Percentiles rank a stretch among this genome's conserved stretches.
These are phyloP conservation scores for Blennius ocellaris DNA, from an alignment of 2,113 vertebrate species.

Conservation along the genomic window DNA sequence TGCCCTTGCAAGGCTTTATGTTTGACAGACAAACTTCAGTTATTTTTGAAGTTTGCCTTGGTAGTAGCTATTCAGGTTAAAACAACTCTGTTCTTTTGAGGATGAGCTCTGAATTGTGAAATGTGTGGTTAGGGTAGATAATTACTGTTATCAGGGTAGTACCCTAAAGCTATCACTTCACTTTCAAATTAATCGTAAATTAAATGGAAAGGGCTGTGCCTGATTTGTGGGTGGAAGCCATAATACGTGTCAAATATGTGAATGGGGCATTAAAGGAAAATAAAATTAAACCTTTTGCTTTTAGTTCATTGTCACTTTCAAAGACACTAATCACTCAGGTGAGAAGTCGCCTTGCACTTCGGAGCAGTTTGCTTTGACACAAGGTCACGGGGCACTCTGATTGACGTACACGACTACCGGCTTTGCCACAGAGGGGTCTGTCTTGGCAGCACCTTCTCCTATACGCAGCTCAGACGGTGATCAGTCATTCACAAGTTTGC, in stretches of 20 bases:
- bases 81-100: not conserved
- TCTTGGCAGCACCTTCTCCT: slow-evolving; percentile 62
- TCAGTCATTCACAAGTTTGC: slow-evolving; percentile 72
- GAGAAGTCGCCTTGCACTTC: not conserved
- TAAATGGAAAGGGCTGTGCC: not conserved
- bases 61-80: not conserved
- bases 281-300: not conserved
- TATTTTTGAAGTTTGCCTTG: not conserved
- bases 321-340: not conserved
- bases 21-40: not conserved
- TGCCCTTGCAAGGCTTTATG: too few relatives aligned
- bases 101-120: not conserved
- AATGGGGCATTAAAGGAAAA: not conserved
- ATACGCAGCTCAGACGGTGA: slow-evolving; percentile 51
- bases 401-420: slow-evolving; percentile 60
- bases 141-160: slow-evolving; percentile 8
- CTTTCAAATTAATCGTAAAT: not conserved
- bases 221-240: not conserved
- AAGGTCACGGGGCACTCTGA: slow-evolving; percentile 70
- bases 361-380: slow-evolving; percentile 62
- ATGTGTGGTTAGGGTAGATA: not conserved
- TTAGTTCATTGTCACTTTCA: not conserved
- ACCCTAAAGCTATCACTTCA: slow-evolving; percentile 5
- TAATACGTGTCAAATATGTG: not conserved
- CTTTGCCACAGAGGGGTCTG: slow-evolving; percentile 52